phyloP scores from a whole-genome alignment of 2,888 invertebrate species.

The Nowickia ferox region DNA sequence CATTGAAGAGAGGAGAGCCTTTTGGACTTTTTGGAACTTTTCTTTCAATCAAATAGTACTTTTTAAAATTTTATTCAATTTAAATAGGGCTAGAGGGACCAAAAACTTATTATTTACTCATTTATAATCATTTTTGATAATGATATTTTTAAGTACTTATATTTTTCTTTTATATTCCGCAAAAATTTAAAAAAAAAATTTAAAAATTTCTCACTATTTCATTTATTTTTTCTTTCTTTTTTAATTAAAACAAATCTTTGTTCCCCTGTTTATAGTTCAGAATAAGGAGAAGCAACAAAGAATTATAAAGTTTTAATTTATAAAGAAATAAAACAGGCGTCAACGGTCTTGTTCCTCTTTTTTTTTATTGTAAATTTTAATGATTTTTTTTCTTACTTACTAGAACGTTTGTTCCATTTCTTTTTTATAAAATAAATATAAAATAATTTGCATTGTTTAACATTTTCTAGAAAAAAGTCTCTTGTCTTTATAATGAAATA shows the following conservation, averaged over 20 bases:
- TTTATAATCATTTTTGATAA: no score
- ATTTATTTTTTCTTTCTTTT: neutral
- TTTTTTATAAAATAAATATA: slow-evolving; percentile 30
- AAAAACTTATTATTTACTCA: no score
- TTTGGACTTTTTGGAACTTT: no score
- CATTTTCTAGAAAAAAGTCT: slow-evolving; percentile 22
- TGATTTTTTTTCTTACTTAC: slow-evolving; percentile 7
- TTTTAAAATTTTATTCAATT: no score
- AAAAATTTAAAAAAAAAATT: no score
- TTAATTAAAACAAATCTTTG: slow-evolving; percentile 4
- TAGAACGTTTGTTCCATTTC: slow-evolving; percentile 20
- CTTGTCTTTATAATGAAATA: slow-evolving; percentile 55
- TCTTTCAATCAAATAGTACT: no score
- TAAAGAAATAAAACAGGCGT: slow-evolving; percentile 30
- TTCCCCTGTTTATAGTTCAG: neutral
- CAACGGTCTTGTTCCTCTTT: slow-evolving; percentile 11
- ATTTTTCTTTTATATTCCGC: no score
- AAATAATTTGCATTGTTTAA: slow-evolving; percentile 64
- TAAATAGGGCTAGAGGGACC: no score
- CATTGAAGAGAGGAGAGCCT: no score
- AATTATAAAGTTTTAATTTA: slow-evolving; percentile 28
- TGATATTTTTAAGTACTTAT: no score
- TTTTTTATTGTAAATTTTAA: neutral
- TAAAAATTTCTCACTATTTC: neutral
- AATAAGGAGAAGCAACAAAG: slow-evolving; percentile 36